Base-by-base conservation (phyloP, 2,797 vertebrate genomes). In the Buceros bicornis region DNA sequence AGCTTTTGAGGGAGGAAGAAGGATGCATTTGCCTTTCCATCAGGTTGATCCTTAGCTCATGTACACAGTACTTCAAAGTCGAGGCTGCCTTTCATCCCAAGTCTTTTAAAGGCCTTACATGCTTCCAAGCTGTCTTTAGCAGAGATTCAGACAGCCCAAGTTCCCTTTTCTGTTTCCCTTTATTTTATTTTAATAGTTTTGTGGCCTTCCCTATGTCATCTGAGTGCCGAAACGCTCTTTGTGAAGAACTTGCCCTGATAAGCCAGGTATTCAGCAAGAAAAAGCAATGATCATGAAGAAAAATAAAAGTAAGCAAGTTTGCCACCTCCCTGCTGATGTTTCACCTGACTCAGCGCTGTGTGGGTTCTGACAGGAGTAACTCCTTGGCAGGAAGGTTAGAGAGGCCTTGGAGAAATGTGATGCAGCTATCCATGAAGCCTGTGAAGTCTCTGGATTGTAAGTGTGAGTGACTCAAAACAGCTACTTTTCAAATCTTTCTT, bases 401-500 rank as follows among this genome's bases (percentile, higher is more conserved):
- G 47, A 91, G 71, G 72, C 60, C 90, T 96, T 28, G 33, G 12
- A 84, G 94, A 93, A 87, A 90, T 66, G 70, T 5, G 16, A 31
- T 53, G 53, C 61, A 73, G 67, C 64, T 82, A 56, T 76, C 37
- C 64, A 50, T 5, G 33, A 50, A 95, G 60, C 40, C 74, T 89
- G 72, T 50, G 86, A 92, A 87, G 76, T 62, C 66, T 67, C 65
- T 62, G 58, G 87, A 71, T 92, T 91, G 8, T 65, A 47, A 73
- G 71, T 33, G 48, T 33, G 73, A 88, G 50, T 60, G 54, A 69
- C 84, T 84, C 60, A 93, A 76, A 90, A 45, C 65, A 92, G 87
- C n/a, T 85, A 25, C 93, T 97, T 96, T 93, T 95, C 91, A 88
- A 97, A 78, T 64, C 51, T 95, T 88, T 76, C 90, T 94, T 96